Evolutionary conservation across 2,113 vertebrate genomes (phyloP).

Genomic region (Urocolius indicus): DNA sequence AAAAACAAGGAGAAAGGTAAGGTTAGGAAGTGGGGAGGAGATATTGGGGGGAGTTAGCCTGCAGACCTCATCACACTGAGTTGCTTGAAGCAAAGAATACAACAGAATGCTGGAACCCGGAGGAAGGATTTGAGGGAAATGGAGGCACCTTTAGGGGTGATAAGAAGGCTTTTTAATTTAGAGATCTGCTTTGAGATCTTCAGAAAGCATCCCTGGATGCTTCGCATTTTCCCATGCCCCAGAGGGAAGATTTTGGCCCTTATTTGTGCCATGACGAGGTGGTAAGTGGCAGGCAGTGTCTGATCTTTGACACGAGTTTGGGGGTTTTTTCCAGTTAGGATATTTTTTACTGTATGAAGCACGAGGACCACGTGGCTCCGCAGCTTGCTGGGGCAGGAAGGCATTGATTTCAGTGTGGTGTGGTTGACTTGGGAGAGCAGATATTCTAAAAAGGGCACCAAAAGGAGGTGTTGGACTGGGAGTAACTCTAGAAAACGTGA

Average conservation of each 20-base stretch:
- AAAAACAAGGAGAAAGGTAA: neutral
- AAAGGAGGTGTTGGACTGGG: neutral
- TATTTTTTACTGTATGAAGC: neutral
- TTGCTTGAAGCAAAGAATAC: neutral
- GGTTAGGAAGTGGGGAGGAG: neutral
- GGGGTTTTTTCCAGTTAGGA: neutral
- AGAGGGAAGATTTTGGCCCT: neutral
- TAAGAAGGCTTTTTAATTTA: neutral
- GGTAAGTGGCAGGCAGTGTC: neutral
- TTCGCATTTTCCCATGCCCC: neutral
- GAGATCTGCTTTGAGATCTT: neutral
- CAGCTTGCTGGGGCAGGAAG: neutral
- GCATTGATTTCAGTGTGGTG: neutral
- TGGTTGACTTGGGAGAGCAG: neutral
- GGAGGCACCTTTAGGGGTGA: neutral
- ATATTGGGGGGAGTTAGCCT: neutral
- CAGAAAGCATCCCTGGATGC: neutral
- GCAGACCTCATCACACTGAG: neutral
- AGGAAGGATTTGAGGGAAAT: neutral
- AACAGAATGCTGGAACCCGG: neutral
- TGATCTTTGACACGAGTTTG: neutral
- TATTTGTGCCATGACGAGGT: neutral
- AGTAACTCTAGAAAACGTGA: neutral
- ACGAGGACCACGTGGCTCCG: neutral
- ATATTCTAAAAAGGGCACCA: neutral